Evolutionary conservation across 2,797 vertebrate genomes (phyloP).

Genomic region (Bradypodion ventrale): DNA sequence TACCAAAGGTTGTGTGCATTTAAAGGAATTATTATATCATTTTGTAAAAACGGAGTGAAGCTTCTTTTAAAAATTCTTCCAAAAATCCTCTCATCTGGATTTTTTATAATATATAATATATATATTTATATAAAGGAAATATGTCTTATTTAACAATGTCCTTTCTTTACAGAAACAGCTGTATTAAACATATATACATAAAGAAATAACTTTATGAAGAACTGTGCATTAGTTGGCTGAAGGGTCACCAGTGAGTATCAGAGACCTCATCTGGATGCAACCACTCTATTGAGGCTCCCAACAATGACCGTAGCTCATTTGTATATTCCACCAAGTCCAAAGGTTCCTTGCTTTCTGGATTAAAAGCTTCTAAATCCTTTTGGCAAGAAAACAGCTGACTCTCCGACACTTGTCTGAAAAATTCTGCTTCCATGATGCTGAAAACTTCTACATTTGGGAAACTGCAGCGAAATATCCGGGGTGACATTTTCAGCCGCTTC

Average conservation of each 20-base stretch:
- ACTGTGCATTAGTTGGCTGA: slow-evolving; percentile 72
- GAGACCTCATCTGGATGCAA: slow-evolving; percentile 79
- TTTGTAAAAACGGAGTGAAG: slow-evolving; percentile 77
- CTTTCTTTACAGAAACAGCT: slow-evolving; percentile 83
- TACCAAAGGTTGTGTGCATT: slow-evolving; percentile 78
- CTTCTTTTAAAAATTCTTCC: slow-evolving; percentile 76
- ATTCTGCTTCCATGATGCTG: slow-evolving; percentile 86
- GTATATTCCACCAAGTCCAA: slow-evolving; percentile 92
- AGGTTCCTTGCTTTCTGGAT: slow-evolving; percentile 86
- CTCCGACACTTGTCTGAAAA: slow-evolving; percentile 89
- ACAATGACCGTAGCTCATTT: slow-evolving; percentile 85
- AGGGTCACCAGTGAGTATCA: slow-evolving; percentile 80
- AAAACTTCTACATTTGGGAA: slow-evolving; percentile 89
- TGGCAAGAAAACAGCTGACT: slow-evolving; percentile 90
- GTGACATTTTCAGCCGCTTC: slow-evolving; percentile 88
- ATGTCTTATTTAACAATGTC: slow-evolving; percentile 85
- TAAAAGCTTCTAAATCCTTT: slow-evolving; percentile 87
- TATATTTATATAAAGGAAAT: slow-evolving; percentile 79
- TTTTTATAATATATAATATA: slow-evolving; percentile 76
- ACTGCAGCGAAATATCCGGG: slow-evolving; percentile 86
- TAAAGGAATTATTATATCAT: slow-evolving; percentile 78
- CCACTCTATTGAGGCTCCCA: slow-evolving; percentile 89
- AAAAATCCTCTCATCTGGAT: slow-evolving; percentile 79
- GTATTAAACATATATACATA: slow-evolving; percentile 82
- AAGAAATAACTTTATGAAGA: slow-evolving; percentile 76